These are phyloP conservation scores for Thamnophis sirtalis DNA, from an alignment of 2,113 vertebrate species.

Conservation along the genomic window DNA sequence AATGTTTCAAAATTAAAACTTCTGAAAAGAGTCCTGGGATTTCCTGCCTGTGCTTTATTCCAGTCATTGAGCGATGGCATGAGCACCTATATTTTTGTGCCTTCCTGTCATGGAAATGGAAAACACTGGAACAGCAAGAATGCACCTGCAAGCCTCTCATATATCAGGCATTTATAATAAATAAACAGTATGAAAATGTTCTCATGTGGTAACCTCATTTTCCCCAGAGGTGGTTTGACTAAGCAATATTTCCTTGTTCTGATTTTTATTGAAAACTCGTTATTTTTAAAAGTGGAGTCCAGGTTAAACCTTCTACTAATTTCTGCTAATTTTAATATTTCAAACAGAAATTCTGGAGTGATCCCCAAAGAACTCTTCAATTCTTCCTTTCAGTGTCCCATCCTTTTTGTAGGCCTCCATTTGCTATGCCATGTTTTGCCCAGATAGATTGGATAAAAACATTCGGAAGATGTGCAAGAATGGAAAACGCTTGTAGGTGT, in stretches of 20 bases:
- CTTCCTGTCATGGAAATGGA: not conserved
- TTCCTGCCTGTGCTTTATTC: not conserved
- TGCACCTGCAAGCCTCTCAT: conserved; percentile 21
- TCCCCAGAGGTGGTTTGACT: not conserved
- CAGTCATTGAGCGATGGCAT: conserved; percentile 5
- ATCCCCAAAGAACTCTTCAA: not conserved
- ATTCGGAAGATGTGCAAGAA: not conserved
- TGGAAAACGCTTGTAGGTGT: not conserved
- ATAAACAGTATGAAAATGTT: conserved; percentile 12
- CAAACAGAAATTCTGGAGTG: not conserved
- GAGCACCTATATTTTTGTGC: not conserved
- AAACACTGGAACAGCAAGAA: conserved; percentile 27
- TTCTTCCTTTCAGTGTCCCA: not conserved
- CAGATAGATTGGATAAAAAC: not conserved
- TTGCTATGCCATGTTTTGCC: not conserved
- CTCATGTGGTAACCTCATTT: conserved; percentile 2
- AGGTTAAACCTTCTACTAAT: not conserved
- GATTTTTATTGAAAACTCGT: not conserved
- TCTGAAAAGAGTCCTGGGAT: not conserved
- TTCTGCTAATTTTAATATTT: not conserved
- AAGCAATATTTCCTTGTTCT: conserved; percentile 13
- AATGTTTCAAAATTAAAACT: not conserved
- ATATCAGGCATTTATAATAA: conserved; percentile 12
- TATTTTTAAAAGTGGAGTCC: not conserved
- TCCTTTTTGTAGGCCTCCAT: not conserved